Evolutionary conservation across 37 sponge, comb jelly and placozoan genomes (phyloP).

Genomic region (Corticium candelabrum): DNA sequence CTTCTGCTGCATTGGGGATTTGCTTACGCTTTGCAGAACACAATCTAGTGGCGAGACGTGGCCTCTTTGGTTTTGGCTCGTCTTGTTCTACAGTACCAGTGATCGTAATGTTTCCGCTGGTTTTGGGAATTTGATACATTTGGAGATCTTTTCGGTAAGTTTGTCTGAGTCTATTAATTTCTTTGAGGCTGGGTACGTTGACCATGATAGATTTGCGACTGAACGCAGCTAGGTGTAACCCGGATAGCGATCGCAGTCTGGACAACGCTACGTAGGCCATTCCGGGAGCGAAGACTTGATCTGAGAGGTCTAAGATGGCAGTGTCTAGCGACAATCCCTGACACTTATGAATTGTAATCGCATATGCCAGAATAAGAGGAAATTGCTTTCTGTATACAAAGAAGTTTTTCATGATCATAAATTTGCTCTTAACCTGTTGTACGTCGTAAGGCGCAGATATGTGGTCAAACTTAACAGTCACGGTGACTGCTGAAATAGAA

Average conservation of each 20-base stretch:
- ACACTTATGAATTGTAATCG: slow-evolving; percentile 39
- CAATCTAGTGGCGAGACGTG: too few relatives aligned
- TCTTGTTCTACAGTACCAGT: too few relatives aligned
- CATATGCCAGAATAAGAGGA: slow-evolving; percentile 31
- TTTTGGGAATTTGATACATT: too few relatives aligned
- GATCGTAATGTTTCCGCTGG: too few relatives aligned
- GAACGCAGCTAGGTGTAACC: slow-evolving; percentile 17
- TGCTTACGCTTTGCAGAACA: too few relatives aligned
- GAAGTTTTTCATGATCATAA: slow-evolving; percentile 22
- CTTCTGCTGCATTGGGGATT: too few relatives aligned
- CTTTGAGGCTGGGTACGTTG: slow-evolving; percentile 10
- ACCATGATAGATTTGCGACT: slow-evolving; percentile 26
- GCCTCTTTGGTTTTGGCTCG: too few relatives aligned
- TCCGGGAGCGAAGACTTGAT: slow-evolving; percentile 29
- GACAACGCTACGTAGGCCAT: slow-evolving; percentile 54
- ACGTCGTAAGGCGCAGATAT: slow-evolving; percentile 17
- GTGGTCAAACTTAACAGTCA: slow-evolving; percentile 45
- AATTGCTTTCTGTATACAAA: slow-evolving; percentile 43
- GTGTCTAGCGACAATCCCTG: slow-evolving; percentile 39
- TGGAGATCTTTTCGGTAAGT: slow-evolving; percentile 12
- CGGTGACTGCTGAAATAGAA: not conserved
- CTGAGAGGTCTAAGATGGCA: slow-evolving; percentile 47
- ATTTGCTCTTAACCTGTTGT: slow-evolving; percentile 22
- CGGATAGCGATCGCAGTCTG: slow-evolving; percentile 23
- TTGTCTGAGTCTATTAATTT: slow-evolving; percentile 13